A percentile compares a stretch with the other conserved stretches of the same genome.
These are phyloP conservation scores for Syritta pipiens DNA, from an alignment of 2,888 invertebrate species.

Conservation along the genomic window DNA sequence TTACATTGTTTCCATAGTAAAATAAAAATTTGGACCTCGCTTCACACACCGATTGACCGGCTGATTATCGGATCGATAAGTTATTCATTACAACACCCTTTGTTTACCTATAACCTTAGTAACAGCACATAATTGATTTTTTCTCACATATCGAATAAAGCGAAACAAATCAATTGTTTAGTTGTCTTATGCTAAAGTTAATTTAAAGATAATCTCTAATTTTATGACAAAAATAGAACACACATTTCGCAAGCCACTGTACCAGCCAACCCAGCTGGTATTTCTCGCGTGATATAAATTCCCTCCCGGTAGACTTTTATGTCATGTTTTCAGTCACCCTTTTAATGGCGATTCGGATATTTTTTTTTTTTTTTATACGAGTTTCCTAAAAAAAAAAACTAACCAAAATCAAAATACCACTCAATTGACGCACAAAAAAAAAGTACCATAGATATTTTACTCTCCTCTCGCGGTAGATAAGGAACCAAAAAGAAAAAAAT, in stretches of 20 bases:
- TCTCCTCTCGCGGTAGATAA: no score
- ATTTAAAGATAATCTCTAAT: neutral
- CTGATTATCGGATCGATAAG: no score
- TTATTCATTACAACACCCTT: no score
- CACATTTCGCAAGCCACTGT: slow-evolving; percentile 46
- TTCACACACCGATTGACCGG: no score
- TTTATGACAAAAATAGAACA: slow-evolving; percentile 16
- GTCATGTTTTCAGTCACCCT: neutral
- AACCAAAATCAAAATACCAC: neutral
- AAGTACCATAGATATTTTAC: no score
- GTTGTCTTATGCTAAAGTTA: no score
- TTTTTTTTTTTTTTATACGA: neutral
- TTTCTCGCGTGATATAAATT: slow-evolving; percentile 40
- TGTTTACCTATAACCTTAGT: no score
- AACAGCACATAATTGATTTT: no score
- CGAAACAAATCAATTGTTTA: no score
- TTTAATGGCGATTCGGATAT: neutral
- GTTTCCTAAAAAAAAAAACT: neutral
- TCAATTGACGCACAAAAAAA: neutral
- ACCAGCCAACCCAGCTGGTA: neutral
- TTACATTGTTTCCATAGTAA: no score
- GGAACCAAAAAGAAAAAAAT: slow-evolving; percentile 20
- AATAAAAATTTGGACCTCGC: no score
- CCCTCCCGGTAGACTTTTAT: slow-evolving; percentile 10
- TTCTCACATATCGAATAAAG: no score